These are phyloP conservation scores for Vireo altiloquus DNA, from an alignment of 2,113 vertebrate genomes.

Conservation along the genomic window DNA sequence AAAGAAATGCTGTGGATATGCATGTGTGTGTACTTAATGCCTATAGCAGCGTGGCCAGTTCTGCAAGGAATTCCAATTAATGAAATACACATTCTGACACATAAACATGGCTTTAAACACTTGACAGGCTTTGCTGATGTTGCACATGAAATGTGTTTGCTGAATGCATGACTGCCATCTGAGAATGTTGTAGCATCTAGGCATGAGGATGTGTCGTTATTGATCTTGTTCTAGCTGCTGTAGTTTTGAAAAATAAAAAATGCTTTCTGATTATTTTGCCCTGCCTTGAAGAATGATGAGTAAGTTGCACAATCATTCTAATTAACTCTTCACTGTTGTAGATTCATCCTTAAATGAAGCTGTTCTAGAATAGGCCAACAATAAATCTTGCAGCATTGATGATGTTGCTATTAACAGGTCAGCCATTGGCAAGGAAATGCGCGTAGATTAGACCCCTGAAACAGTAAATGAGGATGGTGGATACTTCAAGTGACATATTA, in stretches of 20 bases:
- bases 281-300: not conserved
- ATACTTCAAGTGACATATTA: not conserved
- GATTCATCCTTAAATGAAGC: not conserved
- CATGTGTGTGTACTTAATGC: not conserved
- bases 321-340: not conserved
- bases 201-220: not conserved
- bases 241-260: not conserved
- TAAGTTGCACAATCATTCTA: not conserved
- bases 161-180: not conserved
- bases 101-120: not conserved
- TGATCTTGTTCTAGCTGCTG: not conserved
- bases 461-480: not conserved
- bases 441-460: not conserved
- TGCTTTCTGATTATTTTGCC: not conserved
- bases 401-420: not conserved
- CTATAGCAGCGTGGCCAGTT: not conserved
- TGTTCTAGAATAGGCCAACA: not conserved
- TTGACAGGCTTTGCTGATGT: not conserved
- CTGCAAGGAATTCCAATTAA: not conserved
- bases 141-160: not conserved
- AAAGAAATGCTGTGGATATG: accelerated
- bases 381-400: not conserved
- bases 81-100: not conserved
- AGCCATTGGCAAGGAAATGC: not conserved
- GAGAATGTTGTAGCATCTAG: not conserved